A percentile compares a stretch with the other conserved stretches of the same genome.
phyloP scores from a whole-genome alignment of 2,113 vertebrate species.

The Cricetomys ansorgei region DNA sequence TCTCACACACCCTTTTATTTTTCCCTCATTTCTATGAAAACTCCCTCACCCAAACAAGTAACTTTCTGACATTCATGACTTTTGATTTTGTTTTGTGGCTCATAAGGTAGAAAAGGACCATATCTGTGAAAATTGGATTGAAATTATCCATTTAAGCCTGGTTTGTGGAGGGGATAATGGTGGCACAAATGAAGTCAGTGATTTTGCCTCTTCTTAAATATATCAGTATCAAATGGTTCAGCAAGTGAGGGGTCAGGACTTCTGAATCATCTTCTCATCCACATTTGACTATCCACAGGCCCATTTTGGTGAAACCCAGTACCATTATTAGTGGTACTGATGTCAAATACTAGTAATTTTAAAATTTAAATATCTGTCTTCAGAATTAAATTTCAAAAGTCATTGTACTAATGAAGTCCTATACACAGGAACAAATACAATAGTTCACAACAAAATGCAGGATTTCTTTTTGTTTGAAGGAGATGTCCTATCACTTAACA shows the following conservation, averaged over 20 bases:
- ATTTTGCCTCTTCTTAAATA: too few relatives aligned
- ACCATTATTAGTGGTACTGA: neutral
- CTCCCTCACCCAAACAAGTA: neutral
- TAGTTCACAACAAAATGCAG: neutral
- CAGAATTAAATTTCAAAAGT: neutral
- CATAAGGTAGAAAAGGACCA: neutral
- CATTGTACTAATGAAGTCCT: neutral
- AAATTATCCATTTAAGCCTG: neutral
- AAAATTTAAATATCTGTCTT: neutral
- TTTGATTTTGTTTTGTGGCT: neutral
- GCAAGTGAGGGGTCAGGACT: neutral
- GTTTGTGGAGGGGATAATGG: neutral
- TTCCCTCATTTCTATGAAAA: neutral
- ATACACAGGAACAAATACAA: neutral
- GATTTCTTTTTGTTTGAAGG: conserved; percentile 18
- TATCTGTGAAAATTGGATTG: neutral
- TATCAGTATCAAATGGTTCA: neutral
- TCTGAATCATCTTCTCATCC: neutral
- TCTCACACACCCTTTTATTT: neutral
- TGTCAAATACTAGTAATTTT: neutral
- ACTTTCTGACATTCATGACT: neutral
- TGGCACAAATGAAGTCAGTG: too few relatives aligned
- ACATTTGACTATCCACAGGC: neutral
- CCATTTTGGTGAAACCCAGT: neutral
- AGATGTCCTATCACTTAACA: conserved; percentile 50